Evolutionary conservation across 2,888 invertebrate genomes (phyloP), one percentile per base, ranked within the genome.

Genomic region (Folsomia manolachei): DNA sequence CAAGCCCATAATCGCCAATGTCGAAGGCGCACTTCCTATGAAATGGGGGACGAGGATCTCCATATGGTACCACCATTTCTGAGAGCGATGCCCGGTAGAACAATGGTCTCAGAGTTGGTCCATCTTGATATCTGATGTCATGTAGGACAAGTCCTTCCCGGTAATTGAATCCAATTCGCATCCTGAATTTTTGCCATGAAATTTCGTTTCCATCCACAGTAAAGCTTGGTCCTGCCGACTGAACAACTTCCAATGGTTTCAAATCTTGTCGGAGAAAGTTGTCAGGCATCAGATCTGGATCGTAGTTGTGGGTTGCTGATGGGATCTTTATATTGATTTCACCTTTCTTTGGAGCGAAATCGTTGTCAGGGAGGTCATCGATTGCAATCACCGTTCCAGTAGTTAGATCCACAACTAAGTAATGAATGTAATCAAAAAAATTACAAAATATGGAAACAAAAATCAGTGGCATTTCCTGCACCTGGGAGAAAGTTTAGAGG

Each of bases 191-290:
- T 71, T 79, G 78, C 78, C 78, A 79, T 11, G 27, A 21, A 27
- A 80, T 74, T 24, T 73, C 70, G 62, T 78, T 78, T 2, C 79
- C 79, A 60, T 75, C 68, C 4, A 80, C 73, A 51, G 68, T 63
- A 53, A 78, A 80, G 62, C 78, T 79, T 21, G 79, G 76, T 2
- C 80, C 80, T 39, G 78, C 71, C 0, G 80, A 79, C 25, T 74
- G 75, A 21, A 66, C 26, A 1, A 78, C 70, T 18, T 78, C 71
- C 0, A 79, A 26, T 0, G 77, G 78, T 68, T 79, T 80, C 19
- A 79, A 53, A 63, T 76, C 78, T 11, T 72, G 69, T 27, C 78
- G 61, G n/a, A 72, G 53, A 26, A 63, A 71, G 23, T 63, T 66
- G 14, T 67, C 53, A 9, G 74, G 67, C 0, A 75, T 69, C 1